These are phyloP conservation scores for Myrmecophaga tridactyla DNA, from an alignment of 2,113 vertebrate genomes.

Conservation along the genomic window DNA sequence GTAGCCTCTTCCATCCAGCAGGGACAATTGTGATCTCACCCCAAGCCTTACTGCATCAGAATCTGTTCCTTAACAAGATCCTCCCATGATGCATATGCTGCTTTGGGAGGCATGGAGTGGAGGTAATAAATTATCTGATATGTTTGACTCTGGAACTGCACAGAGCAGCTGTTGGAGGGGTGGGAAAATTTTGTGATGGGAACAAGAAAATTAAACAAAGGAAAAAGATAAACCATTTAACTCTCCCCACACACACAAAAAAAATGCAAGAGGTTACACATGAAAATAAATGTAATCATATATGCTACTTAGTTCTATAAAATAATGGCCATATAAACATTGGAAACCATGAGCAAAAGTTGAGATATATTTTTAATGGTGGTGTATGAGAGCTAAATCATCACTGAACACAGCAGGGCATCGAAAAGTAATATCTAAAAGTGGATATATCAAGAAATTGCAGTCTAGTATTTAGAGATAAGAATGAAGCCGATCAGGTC, in stretches of 20 bases:
- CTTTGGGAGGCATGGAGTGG: not conserved
- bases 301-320: not conserved
- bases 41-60: not conserved
- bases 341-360: not conserved
- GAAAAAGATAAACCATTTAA: not conserved
- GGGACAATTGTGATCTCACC: not conserved
- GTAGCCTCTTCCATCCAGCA: too few species aligned
- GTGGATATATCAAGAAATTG: not conserved
- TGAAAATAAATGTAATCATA: not conserved
- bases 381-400: not conserved
- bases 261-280: not conserved
- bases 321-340: not conserved
- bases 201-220: not conserved
- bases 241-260: not conserved
- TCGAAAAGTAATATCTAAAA: not conserved
- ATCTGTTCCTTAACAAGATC: not conserved
- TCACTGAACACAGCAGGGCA: not conserved
- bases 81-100: not conserved
- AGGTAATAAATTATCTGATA: not conserved
- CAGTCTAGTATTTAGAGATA: too few species aligned
- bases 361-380: not conserved
- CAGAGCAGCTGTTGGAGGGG: not conserved
- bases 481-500: too few species aligned
- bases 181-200: not conserved
- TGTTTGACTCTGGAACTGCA: not conserved